Evolutionary conservation across 2,797 vertebrate species (phyloP), one percentile per base, ranked within the genome.

Genomic region (Tapirus indicus): DNA sequence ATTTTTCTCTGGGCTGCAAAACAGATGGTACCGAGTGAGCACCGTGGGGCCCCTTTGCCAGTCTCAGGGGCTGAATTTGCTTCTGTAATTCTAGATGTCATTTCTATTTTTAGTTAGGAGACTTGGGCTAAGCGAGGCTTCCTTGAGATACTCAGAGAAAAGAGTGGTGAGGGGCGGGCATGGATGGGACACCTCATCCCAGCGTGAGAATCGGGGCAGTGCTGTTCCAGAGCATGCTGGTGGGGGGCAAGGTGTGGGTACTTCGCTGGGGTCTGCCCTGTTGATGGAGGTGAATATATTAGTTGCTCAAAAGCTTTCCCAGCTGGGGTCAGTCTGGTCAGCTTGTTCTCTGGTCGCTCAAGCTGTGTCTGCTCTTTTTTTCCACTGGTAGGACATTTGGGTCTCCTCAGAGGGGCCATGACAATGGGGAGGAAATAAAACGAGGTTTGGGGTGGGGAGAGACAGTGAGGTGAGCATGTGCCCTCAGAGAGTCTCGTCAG

Each of bases 131-230:
- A 64, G 79, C 74, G 80, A 29, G 66, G 16, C 25, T 74, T 38
- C 7, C 18, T 60, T 77, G 82, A 60, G 71, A n/a, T 41, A 23
- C 16, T 38, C 1, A 2, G 25, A 23, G 47, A 2, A 29, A 35
- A 5, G 3, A 16, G 25, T 47, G 62, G 18, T 29, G 29, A 21
- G 27, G 29, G 18, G 29, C 6, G 0, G 5, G 21, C 7, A 20
- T 4, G 23, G n/a, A 2, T 1, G 1, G 4, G 12, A 56, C 64
- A 1, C 16, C 13, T n/a, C 4, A 1, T 12, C 6, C 7, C 0
- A 35, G 83, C 20, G 7, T 14, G 14, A 13, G 72, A 21, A 25
- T 11, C 74, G 2, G 3, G 38, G n/a, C 18, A 21, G n/a, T 54
- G 7, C 35, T 47, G 27, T 58, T 29, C 9, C 0, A 2, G 23